Evolutionary conservation across 1,140 invertebrate species (phyloP).

Genomic region (Caerostris extrusa): DNA sequence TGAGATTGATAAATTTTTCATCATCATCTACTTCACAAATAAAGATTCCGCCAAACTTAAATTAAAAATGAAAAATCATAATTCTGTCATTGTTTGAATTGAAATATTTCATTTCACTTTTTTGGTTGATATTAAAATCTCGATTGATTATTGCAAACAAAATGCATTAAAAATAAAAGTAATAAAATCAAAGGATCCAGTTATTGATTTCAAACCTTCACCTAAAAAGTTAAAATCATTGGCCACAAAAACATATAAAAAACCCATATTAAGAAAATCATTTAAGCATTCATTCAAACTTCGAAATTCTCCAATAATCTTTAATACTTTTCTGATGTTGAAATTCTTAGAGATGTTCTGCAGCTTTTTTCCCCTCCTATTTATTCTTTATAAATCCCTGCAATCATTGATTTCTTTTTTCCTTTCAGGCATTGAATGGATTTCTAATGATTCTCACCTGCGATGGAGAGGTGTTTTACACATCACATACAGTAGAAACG

Average conservation of each 20-base stretch:
- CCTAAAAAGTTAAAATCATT: background rate
- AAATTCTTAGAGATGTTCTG: background rate
- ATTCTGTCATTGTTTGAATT: background rate
- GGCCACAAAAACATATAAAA: background rate
- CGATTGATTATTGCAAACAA: background rate
- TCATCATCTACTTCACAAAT: too few species aligned
- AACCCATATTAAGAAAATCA: background rate
- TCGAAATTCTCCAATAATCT: background rate
- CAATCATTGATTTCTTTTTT: conserved; percentile 58
- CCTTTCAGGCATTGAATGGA: conserved; percentile 97
- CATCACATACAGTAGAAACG: conserved; percentile 99
- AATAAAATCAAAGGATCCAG: background rate
- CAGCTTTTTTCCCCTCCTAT: background rate
- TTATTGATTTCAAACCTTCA: background rate
- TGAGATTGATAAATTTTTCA: too few species aligned
- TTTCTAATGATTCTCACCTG: conserved; percentile 99
- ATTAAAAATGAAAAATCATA: background rate
- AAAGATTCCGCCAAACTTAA: background rate
- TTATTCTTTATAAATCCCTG: background rate
- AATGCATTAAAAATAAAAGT: background rate
- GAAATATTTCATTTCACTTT: background rate
- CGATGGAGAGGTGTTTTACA: conserved; percentile 99
- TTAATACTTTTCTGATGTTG: background rate
- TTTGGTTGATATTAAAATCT: background rate
- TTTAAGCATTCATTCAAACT: conserved; percentile 22